Conservation (phyloP, 2,113 vertebrate genomes). For the Aramus guarauna region DNA sequence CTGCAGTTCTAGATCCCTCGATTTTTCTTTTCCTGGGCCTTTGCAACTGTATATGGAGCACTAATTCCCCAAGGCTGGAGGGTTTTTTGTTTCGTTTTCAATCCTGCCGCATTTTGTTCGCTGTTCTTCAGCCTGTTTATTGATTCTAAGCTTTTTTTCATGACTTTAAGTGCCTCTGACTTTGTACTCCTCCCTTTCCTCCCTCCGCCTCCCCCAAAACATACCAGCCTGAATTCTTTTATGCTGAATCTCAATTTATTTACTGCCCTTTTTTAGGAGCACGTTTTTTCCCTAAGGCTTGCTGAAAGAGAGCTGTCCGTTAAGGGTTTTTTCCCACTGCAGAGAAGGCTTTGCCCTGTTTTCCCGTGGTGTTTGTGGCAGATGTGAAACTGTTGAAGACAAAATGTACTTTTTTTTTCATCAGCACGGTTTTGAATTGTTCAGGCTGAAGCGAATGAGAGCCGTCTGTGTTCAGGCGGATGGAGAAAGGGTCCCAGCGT, state of each 20-base stretch:
- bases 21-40: not conserved
- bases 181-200: not conserved
- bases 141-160: conserved; percentile 10
- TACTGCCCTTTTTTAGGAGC: conserved; percentile 6
- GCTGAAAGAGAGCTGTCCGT: not conserved
- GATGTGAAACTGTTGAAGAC: not conserved
- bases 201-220: not conserved
- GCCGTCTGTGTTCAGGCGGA: not conserved
- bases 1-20: not conserved
- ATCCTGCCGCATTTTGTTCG: not conserved
- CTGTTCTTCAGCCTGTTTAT: not conserved
- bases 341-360: not conserved
- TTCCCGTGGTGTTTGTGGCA: not conserved
- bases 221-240: not conserved
- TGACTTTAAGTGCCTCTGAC: not conserved
- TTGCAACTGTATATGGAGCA: not conserved
- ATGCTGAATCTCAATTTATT: conserved; percentile 4
- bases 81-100: not conserved
- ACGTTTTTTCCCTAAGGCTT: not conserved
- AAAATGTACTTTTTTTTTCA: not conserved
- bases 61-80: not conserved
- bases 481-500: not conserved
- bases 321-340: not conserved
- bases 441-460: not conserved
- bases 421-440: fast-evolving